Evolutionary conservation across 2,113 vertebrate genomes (phyloP).

Genomic region (Hydrochoerus hydrochaeris): DNA sequence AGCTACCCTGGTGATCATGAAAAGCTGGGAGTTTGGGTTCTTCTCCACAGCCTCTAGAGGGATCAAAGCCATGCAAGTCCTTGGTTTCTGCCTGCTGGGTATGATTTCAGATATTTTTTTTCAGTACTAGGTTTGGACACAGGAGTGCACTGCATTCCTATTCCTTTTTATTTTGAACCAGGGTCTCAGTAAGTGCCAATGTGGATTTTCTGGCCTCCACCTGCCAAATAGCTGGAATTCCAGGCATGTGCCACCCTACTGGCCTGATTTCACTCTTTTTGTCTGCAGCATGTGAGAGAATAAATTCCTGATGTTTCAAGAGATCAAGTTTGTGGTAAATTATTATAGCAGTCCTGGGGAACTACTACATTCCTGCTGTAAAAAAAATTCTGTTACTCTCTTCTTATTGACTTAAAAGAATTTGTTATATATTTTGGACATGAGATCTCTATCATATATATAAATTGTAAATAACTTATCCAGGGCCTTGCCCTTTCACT

Average conservation of each 20-base stretch:
- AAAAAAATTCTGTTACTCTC: background rate
- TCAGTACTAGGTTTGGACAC: background rate
- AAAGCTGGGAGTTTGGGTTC: background rate
- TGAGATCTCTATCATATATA: background rate
- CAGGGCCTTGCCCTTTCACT: background rate
- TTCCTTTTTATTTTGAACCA: background rate
- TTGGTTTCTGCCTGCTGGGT: background rate
- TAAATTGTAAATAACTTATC: background rate
- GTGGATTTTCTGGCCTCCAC: background rate
- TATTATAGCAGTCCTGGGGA: background rate
- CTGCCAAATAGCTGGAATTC: background rate
- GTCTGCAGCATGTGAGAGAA: background rate
- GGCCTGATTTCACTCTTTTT: background rate
- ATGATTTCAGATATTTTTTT: background rate
- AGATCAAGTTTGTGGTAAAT: background rate
- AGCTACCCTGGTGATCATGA: too few species aligned
- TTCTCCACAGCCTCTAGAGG: background rate
- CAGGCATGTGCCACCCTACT: background rate
- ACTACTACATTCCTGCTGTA: background rate
- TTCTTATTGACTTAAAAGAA: background rate
- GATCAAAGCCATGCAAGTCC: accelerated
- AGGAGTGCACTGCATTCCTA: background rate
- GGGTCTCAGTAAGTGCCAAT: background rate
- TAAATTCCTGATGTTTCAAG: background rate
- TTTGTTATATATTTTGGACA: background rate